These are phyloP conservation scores for Brotula barbata DNA, from an alignment of 2,797 vertebrate species.

Conservation along the genomic window DNA sequence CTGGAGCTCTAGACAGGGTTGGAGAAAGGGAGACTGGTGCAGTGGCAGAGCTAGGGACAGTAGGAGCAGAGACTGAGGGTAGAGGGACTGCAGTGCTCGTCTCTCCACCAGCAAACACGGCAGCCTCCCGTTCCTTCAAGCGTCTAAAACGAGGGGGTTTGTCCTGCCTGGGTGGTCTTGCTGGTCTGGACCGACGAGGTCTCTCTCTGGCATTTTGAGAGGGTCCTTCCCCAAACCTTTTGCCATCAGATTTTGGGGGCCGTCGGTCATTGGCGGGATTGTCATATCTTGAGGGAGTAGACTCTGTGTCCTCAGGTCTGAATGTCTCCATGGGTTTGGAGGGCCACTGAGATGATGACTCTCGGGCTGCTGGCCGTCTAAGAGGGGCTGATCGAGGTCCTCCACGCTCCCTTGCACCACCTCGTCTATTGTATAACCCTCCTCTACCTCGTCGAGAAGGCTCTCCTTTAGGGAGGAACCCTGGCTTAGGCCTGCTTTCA, in stretches of 20 bases:
- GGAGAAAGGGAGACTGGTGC: conserved; percentile 64
- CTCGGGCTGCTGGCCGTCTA: conserved; percentile 83
- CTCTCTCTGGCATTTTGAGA: conserved; percentile 88
- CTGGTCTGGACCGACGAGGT: conserved; percentile 90
- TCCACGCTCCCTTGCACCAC: conserved; percentile 86
- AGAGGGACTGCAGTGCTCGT: conserved; percentile 59
- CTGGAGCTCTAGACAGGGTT: conserved; percentile 73
- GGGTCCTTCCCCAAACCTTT: conserved; percentile 85
- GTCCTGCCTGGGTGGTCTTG: conserved; percentile 94
- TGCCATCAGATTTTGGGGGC: conserved; percentile 87
- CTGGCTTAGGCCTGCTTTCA: conserved; percentile 89
- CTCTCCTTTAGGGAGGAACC: conserved; percentile 96
- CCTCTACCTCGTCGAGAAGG: conserved; percentile 93
- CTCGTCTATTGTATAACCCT: conserved; percentile 87
- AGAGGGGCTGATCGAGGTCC: conserved; percentile 86
- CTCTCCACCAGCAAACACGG: conserved; percentile 81
- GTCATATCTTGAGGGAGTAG: conserved; percentile 69
- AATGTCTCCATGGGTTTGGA: conserved; percentile 86
- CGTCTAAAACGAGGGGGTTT: conserved; percentile 95
- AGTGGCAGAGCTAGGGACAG: conserved; percentile 54
- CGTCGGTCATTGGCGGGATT: conserved; percentile 73
- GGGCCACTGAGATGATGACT: conserved; percentile 82
- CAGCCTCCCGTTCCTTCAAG: conserved; percentile 88
- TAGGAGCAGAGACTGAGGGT: conserved; percentile 68
- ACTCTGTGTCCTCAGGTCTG: conserved; percentile 87